Percentiles rank a stretch among this genome's conserved stretches.
Evolutionary conservation across 2,797 vertebrate genomes (phyloP).

Genomic region (Pygocentrus nattereri): DNA sequence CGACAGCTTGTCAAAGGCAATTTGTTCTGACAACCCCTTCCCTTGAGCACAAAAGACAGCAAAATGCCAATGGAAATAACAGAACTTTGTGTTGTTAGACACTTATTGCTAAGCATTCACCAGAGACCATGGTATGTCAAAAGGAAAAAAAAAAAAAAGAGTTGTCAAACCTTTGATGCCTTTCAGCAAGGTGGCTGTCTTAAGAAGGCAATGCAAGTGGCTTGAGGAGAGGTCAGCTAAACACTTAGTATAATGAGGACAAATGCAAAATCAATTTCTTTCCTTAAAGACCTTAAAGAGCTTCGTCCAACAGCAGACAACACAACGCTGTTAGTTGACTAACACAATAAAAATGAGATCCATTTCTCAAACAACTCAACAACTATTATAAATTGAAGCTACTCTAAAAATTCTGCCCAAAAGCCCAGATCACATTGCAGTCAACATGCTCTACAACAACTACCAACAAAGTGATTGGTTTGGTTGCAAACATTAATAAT

Average conservation of each 20-base stretch:
- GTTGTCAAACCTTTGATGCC: slow-evolving; percentile 47
- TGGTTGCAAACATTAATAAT: too few relatives aligned
- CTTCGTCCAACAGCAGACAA: slow-evolving; percentile 22
- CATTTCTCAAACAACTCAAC: too few relatives aligned
- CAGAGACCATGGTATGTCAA: slow-evolving; percentile 59
- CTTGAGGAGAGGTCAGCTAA: slow-evolving; percentile 15
- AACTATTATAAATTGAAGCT: too few relatives aligned
- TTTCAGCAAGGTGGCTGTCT: slow-evolving; percentile 51
- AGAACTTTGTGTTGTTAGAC: slow-evolving; percentile 51
- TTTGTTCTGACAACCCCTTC: slow-evolving; percentile 53
- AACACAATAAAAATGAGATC: too few relatives aligned
- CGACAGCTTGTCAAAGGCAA: slow-evolving; percentile 56
- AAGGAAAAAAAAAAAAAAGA: slow-evolving; percentile 34
- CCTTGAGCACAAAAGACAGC: slow-evolving; percentile 42
- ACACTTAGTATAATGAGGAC: background rate
- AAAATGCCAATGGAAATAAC: slow-evolving; percentile 50
- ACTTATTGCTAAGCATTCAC: slow-evolving; percentile 53
- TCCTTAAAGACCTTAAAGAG: too few relatives aligned
- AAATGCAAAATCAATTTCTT: slow-evolving; percentile 31
- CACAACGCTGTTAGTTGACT: background rate
- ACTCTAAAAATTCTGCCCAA: too few relatives aligned
- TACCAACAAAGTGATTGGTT: too few relatives aligned
- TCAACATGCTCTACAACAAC: too few relatives aligned
- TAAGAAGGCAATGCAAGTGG: slow-evolving; percentile 22
- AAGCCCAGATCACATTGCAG: too few relatives aligned